Evolutionary conservation across 2,888 invertebrate genomes (phyloP).

Genomic region (Polymixis lichenea): DNA sequence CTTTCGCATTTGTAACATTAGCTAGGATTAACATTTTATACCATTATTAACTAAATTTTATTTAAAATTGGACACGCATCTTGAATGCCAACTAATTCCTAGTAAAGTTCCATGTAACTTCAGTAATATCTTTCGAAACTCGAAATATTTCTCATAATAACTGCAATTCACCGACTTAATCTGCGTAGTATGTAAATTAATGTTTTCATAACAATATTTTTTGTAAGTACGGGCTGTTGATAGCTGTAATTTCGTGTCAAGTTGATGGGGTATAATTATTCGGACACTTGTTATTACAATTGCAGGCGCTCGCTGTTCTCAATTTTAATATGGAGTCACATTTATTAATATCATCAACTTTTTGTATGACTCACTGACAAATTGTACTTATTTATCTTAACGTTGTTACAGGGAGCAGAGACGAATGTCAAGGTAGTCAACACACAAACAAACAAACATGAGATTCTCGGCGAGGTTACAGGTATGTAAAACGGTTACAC

Average conservation of each 20-base stretch:
- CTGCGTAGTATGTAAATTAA: constrained; percentile 65
- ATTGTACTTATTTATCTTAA: constrained; percentile 65
- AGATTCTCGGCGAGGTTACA: constrained; percentile 80
- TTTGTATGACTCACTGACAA: constrained; percentile 40
- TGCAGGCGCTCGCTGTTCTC: constrained; percentile 26
- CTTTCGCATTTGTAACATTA: no score
- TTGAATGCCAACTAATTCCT: constrained; percentile 25
- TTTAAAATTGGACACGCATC: constrained; percentile 20
- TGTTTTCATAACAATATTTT: constrained; percentile 55
- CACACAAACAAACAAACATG: constrained; percentile 76
- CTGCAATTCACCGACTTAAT: constrained; percentile 66
- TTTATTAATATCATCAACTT: constrained; percentile 41
- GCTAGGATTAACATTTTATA: background rate
- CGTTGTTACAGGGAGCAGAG: constrained; percentile 79
- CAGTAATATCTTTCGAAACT: constrained; percentile 57
- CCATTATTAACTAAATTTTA: background rate
- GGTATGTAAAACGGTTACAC: constrained; percentile 71
- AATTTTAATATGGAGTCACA: constrained; percentile 25
- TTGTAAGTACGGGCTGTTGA: constrained; percentile 41
- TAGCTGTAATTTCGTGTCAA: constrained; percentile 45
- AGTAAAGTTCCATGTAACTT: constrained; percentile 13
- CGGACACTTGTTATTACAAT: constrained; percentile 34
- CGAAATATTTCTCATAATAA: constrained; percentile 65
- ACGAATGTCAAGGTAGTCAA: constrained; percentile 77
- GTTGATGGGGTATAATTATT: constrained; percentile 59